A percentile compares a stretch with the other conserved stretches of the same genome.
Conservation (phyloP, 2,113 vertebrate genomes). For the Ochotona curzoniae region DNA sequence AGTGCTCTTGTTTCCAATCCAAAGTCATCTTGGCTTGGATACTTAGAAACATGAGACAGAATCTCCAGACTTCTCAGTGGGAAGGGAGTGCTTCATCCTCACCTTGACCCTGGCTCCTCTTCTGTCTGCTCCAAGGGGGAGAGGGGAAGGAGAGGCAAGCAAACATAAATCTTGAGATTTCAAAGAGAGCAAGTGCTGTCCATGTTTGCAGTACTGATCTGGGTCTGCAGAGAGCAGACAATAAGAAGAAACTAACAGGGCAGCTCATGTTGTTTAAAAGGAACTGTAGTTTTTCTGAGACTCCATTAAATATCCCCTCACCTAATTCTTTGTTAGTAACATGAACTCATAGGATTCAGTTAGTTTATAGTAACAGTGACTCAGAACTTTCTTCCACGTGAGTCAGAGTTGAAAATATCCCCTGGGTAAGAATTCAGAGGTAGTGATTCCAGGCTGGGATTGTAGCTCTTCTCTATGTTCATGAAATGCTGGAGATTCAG, state of each 20-base stretch:
- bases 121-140: neutral
- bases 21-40: conserved; percentile 19
- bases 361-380: neutral
- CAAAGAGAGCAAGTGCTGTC: neutral
- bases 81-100: neutral
- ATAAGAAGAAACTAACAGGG: neutral
- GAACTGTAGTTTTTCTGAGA: neutral
- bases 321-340: neutral
- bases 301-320: neutral
- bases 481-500: neutral
- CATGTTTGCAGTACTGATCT: neutral
- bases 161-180: neutral
- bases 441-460: neutral
- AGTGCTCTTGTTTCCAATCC: conserved; percentile 44
- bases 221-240: neutral
- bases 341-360: neutral
- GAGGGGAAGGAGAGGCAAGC: neutral
- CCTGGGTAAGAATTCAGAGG: neutral
- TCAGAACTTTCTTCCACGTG: neutral
- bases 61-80: neutral
- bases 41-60: neutral
- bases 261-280: neutral
- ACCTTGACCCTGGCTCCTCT: neutral
- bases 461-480: neutral
- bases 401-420: neutral